Evolutionary conservation across 2,797 vertebrate genomes (phyloP), one percentile per base, ranked within the genome.

Genomic region (Malurus leucopterus): DNA sequence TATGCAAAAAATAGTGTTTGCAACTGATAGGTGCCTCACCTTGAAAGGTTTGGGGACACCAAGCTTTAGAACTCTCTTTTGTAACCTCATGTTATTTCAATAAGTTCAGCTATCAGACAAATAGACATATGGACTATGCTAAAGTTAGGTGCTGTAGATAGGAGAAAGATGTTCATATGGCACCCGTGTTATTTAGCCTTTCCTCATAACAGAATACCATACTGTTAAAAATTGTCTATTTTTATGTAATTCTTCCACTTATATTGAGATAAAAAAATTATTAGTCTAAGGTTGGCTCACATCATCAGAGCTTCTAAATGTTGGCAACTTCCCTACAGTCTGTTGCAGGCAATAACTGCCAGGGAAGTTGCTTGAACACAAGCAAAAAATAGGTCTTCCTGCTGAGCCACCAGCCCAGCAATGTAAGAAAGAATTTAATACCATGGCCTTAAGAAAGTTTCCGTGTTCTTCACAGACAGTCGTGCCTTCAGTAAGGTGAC

Each of bases 181-280:
- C 96, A 90, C 95, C 91, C 89, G 64, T 93, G 89, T 92, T 95
- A 96, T 93, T 92, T 96, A 97, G 96, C 94, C 94, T 96, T 96
- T 94, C 95, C 96, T 95, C 96, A 51, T 96, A 96, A 72, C 96
- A 94, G 97, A 96, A 95, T 91, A 96, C 95, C 97, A 97, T 96
- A 96, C 97, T 97, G 97, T 97, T 97, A 97, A 96, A 96, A 97
- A 96, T 95, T 92, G 94, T 97, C 97, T 98, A 97, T 98, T 98
- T 98, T 98, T 98, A 96, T 96, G 97, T 96, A 96, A 94, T 97
- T 96, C 97, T 97, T 97, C 97, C 97, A 96, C 97, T 96, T 98
- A 97, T 96, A 97, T 96, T 97, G 97, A 97, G 97, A 97, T 97
- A 97, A 97, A 97, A 95, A 97, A 98, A 97, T 98, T 97, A 97